Evolutionary conservation across 2,113 vertebrate species (phyloP).

Genomic region (Nothocercus julius): DNA sequence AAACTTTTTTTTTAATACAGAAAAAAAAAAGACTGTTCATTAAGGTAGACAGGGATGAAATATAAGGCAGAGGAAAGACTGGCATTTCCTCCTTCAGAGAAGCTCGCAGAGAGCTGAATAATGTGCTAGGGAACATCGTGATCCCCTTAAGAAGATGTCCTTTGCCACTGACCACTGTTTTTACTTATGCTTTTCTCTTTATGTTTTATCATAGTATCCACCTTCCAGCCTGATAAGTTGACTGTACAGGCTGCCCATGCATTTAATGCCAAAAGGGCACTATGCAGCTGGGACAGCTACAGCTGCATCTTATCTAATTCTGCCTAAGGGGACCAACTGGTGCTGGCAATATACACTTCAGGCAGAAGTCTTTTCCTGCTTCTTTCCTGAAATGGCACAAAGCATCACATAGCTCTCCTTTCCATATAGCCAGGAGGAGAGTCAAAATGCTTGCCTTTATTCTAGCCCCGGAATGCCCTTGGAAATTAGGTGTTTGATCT

Average conservation of each 20-base stretch:
- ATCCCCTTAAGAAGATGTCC: background rate
- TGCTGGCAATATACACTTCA: conserved; percentile 36
- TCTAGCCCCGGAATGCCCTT: background rate
- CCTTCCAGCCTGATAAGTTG: conserved; percentile 17
- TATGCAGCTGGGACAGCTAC: conserved; percentile 47
- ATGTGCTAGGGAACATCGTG: background rate
- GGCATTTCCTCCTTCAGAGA: background rate
- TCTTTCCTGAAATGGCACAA: background rate
- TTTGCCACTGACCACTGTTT: background rate
- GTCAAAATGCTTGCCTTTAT: background rate
- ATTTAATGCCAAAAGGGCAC: conserved; percentile 53
- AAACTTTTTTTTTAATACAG: conserved; percentile 54
- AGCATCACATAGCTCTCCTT: background rate
- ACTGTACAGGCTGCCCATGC: background rate
- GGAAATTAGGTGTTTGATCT: conserved; percentile 4
- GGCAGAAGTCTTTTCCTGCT: conserved; percentile 12
- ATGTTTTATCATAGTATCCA: background rate
- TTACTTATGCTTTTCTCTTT: background rate
- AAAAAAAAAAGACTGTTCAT: background rate
- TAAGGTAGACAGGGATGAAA: background rate
- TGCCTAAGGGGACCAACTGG: conserved; percentile 57
- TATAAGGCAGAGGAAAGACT: background rate
- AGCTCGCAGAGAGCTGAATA: background rate
- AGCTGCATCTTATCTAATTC: conserved; percentile 64
- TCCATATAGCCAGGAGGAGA: conserved; percentile 34